phyloP scores from a whole-genome alignment of 2,797 vertebrate species.

The Thamnophis elegans region DNA sequence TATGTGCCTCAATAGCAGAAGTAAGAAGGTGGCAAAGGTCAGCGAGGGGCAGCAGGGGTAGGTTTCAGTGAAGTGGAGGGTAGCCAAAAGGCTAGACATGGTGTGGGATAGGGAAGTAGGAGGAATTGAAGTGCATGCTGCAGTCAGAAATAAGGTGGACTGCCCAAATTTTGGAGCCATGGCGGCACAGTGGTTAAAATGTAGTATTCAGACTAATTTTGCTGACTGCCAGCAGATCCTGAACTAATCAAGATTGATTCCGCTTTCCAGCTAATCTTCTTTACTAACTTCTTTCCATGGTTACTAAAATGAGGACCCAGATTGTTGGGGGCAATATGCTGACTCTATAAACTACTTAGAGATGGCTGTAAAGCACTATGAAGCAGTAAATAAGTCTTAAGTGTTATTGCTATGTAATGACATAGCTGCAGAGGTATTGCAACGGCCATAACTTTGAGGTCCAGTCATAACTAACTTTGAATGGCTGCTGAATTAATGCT shows the following conservation, averaged over 20 bases:
- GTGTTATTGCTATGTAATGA: neutral
- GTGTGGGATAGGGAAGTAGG: neutral
- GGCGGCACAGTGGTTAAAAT: neutral
- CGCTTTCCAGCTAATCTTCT: neutral
- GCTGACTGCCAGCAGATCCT: neutral
- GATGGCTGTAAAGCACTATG: neutral
- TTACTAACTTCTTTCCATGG: neutral
- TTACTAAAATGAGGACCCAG: neutral
- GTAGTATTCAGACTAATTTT: neutral
- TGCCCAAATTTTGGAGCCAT: neutral
- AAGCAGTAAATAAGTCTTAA: neutral
- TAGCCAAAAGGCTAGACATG: neutral
- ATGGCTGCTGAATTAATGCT: neutral
- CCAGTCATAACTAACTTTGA: neutral
- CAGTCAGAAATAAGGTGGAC: neutral
- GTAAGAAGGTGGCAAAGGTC: neutral
- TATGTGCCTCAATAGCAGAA: neutral
- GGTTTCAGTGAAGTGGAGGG: neutral
- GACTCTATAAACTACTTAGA: neutral
- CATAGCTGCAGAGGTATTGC: neutral
- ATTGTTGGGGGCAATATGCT: neutral
- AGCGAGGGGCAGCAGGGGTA: neutral
- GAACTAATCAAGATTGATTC: neutral
- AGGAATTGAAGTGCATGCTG: neutral
- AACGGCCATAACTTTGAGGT: neutral